Percentiles rank a stretch among this genome's conserved stretches.
phyloP scores from a whole-genome alignment of 2,888 invertebrate species.

The Pegoplata infirma region DNA sequence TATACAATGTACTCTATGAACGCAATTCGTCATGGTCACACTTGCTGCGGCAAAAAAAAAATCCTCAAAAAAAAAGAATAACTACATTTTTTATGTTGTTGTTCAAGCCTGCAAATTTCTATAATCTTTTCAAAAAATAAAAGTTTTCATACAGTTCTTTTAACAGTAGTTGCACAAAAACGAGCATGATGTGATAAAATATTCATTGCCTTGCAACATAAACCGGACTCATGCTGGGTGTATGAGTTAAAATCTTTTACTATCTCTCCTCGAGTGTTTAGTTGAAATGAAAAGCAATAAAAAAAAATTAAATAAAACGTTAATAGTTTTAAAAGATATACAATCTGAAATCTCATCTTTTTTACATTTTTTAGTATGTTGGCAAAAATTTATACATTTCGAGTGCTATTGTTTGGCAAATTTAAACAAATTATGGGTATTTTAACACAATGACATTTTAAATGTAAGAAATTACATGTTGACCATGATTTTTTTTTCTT shows the following conservation, averaged over 20 bases:
- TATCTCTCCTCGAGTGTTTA: not conserved
- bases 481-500: not conserved
- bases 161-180: conserved; percentile 6
- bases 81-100: conserved; percentile 18
- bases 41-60: conserved; percentile 46
- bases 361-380: not conserved
- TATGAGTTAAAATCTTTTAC: not conserved
- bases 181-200: no score
- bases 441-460: conserved; percentile 25
- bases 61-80: conserved; percentile 30
- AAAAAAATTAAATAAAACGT: not conserved
- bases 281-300: not conserved
- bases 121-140: not conserved
- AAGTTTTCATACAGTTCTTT: not conserved
- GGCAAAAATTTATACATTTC: conserved; percentile 10
- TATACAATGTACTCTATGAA: not conserved
- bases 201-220: not conserved
- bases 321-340: conserved; percentile 26
- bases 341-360: conserved; percentile 3
- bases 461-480: not conserved
- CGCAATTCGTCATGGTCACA: conserved; percentile 60
- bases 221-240: not conserved
- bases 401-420: conserved; percentile 39
- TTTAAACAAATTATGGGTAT: conserved; percentile 50
- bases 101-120: conserved; percentile 12